Percentiles rank a stretch among this genome's conserved stretches.
Conservation (phyloP, 1,140 invertebrate genomes). For the Micrasema minimum region DNA sequence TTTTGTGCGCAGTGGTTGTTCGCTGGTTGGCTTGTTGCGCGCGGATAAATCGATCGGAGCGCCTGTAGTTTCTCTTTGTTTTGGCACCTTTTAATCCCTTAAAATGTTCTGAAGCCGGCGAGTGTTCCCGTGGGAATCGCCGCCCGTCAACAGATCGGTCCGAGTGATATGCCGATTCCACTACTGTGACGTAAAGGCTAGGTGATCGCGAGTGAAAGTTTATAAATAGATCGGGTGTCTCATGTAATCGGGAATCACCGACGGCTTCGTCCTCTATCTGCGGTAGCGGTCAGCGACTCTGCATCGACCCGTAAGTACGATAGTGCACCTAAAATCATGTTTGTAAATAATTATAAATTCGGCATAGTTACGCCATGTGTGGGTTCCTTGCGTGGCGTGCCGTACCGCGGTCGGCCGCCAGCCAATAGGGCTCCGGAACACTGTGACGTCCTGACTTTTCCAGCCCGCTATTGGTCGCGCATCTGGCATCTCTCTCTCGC, state of each 20-base stretch:
- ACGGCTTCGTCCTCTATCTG: constrained; percentile 35
- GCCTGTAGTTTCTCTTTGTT: constrained; percentile 30
- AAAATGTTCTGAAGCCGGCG: constrained; percentile 39
- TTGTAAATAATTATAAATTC: constrained; percentile 43
- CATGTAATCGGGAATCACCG: constrained; percentile 33
- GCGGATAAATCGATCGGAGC: constrained; percentile 37
- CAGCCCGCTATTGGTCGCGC: constrained; percentile 33
- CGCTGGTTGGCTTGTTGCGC: constrained; percentile 33
- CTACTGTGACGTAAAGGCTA: constrained; percentile 35
- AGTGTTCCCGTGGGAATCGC: constrained; percentile 27
- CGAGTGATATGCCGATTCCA: constrained; percentile 28
- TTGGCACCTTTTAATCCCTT: constrained; percentile 21
- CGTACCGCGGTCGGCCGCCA: constrained; percentile 32
- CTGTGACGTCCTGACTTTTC: constrained; percentile 36
- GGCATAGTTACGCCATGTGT: constrained; percentile 29
- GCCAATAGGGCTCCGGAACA: constrained; percentile 37
- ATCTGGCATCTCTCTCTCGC: constrained; percentile 9
- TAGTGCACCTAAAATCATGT: constrained; percentile 10
- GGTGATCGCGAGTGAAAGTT: constrained; percentile 42
- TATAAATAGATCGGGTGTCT: constrained; percentile 44
- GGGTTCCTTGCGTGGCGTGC: constrained; percentile 34
- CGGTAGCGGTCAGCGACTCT: constrained; percentile 39
- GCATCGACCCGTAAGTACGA: constrained; percentile 32
- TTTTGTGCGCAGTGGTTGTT: constrained; percentile 45
- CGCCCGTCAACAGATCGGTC: constrained; percentile 17